Base-by-base conservation (phyloP, 2,113 vertebrate genomes). In the Hyla sarda region DNA sequence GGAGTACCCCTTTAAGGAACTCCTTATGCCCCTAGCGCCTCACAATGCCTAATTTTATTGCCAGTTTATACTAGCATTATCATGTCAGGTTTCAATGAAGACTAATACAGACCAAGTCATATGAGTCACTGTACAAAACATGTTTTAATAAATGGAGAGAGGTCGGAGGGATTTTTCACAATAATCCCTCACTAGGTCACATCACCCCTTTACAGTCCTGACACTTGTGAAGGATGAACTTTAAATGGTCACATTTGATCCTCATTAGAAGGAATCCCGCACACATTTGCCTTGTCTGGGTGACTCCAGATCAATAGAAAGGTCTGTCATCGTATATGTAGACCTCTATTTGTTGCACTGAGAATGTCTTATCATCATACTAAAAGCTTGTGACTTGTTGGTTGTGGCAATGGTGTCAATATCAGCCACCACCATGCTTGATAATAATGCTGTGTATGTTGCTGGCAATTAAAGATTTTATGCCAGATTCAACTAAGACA, bases 201-300 rank as follows among this genome's bases (percentile, higher is more conserved):
- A 25, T 50, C 73, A 48, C 23, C 47, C 47, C 6, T 50, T 52
- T 76, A 52, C 48, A 19, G 47, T 50, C 48, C 47, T 76, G 73
- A 76, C 73, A 52, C 73, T 50, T 19, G 45, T 76, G 47, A 76
- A 76, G 19, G 45, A 76, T 76, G 73, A 76, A 52, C 72, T 30
- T 19, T 76, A 17, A 30, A 76, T 30, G 48, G 73, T 14, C 25
- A 76, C 45, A 47, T 30, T 74, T 76, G 45, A 76, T 25, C 45
- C 65, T 69, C 73, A 76, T n/a, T 28, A 52, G n/a, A 30, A 14
- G 4, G 28, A n/a, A 52, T 76, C 13, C 13, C 19, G 45, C 47
- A 76, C 45, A 76, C 47, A 30, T 30, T 50, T 76, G 45, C 45
- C 45, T 76, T 47, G 73, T 50, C 73, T 30, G n/a, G 73, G 47